Evolutionary conservation across 2,113 vertebrate genomes (phyloP).

Genomic region (Scortum barcoo): DNA sequence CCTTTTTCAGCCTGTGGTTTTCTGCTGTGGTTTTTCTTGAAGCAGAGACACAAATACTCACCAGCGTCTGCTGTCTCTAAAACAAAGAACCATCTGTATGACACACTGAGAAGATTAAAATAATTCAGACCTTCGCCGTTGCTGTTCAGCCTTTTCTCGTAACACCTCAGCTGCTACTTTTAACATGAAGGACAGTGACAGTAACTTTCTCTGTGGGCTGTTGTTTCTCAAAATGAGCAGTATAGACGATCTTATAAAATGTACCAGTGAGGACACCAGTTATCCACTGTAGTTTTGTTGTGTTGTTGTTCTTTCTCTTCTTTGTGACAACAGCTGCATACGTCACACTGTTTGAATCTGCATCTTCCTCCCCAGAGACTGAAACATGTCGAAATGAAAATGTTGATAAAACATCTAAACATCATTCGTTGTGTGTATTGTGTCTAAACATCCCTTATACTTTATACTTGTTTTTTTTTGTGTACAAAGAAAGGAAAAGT

Average conservation of each 20-base stretch:
- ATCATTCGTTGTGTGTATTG: too few species aligned
- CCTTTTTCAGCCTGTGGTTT: neutral
- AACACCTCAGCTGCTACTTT: neutral
- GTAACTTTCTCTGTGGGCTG: too few species aligned
- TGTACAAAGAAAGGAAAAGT: too few species aligned
- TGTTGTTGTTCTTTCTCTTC: neutral
- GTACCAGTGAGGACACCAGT: too few species aligned
- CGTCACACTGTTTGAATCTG: neutral
- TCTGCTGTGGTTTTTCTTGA: neutral
- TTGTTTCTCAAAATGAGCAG: too few species aligned
- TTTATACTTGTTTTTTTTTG: too few species aligned
- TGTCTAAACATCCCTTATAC: too few species aligned
- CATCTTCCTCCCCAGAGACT: neutral
- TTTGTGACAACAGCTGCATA: neutral
- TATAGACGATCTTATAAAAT: neutral
- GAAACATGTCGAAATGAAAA: neutral
- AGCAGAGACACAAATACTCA: neutral
- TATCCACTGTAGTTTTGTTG: too few species aligned
- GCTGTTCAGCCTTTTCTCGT: neutral
- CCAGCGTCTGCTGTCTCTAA: neutral
- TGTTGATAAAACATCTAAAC: too few species aligned
- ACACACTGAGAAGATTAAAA: neutral
- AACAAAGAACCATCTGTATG: neutral
- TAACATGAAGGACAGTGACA: too few species aligned
- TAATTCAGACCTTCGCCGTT: neutral